These are phyloP conservation scores for Oreortyx pictus DNA, from an alignment of 2,797 vertebrate species.

Conservation along the genomic window DNA sequence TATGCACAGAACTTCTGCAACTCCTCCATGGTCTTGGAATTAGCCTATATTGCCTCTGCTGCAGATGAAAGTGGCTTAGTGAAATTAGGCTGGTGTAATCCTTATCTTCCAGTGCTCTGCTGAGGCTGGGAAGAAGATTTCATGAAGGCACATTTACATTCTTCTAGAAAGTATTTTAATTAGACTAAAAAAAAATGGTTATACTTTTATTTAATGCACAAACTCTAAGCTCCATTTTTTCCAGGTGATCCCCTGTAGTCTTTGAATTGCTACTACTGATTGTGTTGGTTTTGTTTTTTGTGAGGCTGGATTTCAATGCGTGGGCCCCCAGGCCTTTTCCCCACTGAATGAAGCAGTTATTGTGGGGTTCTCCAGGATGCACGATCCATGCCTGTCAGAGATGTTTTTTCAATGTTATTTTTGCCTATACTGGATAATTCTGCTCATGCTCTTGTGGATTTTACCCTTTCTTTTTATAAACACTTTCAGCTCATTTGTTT, in stretches of 20 bases:
- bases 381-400: neutral
- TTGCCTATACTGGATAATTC: neutral
- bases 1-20: accelerated
- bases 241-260: neutral
- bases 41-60: neutral
- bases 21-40: neutral
- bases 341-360: neutral
- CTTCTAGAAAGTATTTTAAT: neutral
- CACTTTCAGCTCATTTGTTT: neutral
- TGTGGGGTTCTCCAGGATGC: neutral
- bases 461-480: neutral
- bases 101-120: neutral
- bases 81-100: neutral
- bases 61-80: neutral
- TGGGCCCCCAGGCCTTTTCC: neutral
- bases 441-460: neutral
- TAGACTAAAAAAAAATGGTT: neutral
- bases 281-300: neutral
- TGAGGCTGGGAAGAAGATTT: neutral
- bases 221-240: neutral
- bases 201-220: neutral
- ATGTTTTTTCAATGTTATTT: neutral
- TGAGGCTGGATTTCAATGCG: neutral
- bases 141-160: neutral
- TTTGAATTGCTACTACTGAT: neutral